These are phyloP conservation scores for Dromas ardeola DNA, from an alignment of 2,113 vertebrate species.

Conservation along the genomic window DNA sequence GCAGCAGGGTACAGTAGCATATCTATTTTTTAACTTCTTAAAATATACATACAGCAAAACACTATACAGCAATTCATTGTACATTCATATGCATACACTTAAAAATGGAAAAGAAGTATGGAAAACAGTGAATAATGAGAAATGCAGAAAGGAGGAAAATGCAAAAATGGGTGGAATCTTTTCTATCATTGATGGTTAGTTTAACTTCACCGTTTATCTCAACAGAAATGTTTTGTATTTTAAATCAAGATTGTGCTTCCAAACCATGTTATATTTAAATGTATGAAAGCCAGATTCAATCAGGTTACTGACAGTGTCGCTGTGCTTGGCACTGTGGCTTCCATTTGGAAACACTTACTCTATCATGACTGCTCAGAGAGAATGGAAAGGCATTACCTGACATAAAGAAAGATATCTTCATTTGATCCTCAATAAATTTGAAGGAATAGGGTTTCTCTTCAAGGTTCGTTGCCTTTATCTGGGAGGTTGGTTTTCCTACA, in stretches of 20 bases:
- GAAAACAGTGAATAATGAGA: background rate
- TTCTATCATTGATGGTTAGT: background rate
- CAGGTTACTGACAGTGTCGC: background rate
- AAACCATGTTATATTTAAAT: background rate
- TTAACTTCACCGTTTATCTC: background rate
- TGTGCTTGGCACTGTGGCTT: background rate
- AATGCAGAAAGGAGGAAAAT: background rate
- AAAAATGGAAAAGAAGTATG: background rate
- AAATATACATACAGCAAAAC: background rate
- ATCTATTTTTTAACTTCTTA: background rate
- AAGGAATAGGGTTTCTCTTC: conserved; percentile 21
- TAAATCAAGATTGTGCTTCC: background rate
- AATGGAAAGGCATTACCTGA: background rate
- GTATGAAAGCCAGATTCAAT: background rate
- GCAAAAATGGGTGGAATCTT: background rate
- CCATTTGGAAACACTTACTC: background rate
- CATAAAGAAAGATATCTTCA: conserved; percentile 27
- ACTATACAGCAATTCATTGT: background rate
- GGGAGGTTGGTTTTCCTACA: background rate
- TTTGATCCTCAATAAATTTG: conserved; percentile 41
- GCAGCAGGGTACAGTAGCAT: background rate
- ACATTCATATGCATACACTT: background rate
- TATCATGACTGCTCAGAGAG: background rate
- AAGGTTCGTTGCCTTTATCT: conserved; percentile 6
- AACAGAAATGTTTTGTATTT: background rate